A percentile compares a stretch with the other conserved stretches of the same genome.
phyloP scores from a whole-genome alignment of 2,888 invertebrate species.

The Odontothrips loti region DNA sequence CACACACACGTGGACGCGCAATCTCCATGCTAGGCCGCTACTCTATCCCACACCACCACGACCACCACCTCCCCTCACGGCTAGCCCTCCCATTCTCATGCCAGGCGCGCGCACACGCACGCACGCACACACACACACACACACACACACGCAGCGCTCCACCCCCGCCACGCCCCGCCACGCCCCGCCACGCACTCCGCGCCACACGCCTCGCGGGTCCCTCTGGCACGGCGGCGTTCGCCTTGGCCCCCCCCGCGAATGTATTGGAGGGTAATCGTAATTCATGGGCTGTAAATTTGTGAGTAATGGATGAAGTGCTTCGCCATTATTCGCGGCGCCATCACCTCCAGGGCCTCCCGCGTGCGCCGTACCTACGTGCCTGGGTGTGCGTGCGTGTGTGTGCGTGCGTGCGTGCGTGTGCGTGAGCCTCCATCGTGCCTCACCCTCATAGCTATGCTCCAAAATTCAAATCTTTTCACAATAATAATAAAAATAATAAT shows the following conservation, averaged over 20 bases:
- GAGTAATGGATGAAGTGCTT: slow-evolving; percentile 18
- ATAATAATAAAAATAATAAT: neutral
- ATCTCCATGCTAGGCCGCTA: too few relatives aligned
- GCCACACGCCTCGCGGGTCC: neutral
- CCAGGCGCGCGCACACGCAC: slow-evolving; percentile 10
- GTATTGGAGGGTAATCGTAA: slow-evolving; percentile 24
- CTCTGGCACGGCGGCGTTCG: neutral
- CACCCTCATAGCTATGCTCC: neutral
- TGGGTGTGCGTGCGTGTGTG: neutral
- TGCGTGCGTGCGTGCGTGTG: neutral
- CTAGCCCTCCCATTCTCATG: neutral
- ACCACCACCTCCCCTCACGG: neutral
- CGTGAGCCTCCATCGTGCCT: neutral
- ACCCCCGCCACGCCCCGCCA: slow-evolving; percentile 13
- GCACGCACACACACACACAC: too few relatives aligned
- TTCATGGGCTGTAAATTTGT: slow-evolving; percentile 22
- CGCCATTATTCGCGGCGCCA: slow-evolving; percentile 7
- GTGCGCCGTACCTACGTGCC: neutral
- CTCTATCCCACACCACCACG: neutral
- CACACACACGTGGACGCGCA: neutral
- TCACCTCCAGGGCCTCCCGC: neutral
- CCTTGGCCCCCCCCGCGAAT: neutral
- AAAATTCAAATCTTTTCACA: neutral
- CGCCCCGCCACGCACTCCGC: neutral
- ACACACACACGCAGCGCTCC: neutral